Base-by-base conservation (phyloP, 2,113 vertebrate species). In the Panthera tigris region DNA sequence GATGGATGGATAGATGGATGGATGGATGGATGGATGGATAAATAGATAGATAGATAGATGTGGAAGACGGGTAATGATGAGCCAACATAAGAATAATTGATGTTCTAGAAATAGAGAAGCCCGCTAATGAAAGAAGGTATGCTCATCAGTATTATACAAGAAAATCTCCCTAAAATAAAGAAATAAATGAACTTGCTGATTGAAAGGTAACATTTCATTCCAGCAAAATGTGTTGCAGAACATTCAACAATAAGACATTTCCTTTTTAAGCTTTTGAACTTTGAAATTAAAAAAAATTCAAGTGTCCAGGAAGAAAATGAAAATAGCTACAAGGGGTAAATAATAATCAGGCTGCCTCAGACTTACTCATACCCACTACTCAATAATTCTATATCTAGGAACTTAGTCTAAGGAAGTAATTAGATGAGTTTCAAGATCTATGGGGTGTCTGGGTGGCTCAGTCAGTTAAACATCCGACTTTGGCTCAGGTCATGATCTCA, bases 361-460 rank as follows among this genome's bases (percentile, higher is more conserved):
- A 65, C 61, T 88, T 95, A 87, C 4, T 63, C 68, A 87, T 78
- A 65, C 18, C 21, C 11, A 27, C 52, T 90, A 74, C 66, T 29
- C 41, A 48, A 36, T 13, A 82, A n/a, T 78, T 93, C 57, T 90
- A 52, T 45, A 31, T 50, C 55, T 71, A 79, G 69, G 15, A 84
- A 88, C 55, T 61, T 74, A 88, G 73, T 66, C 45, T 84, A 81
- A 89, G 41, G 50, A 96, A 95, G 41, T 80, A 94, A 74, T 89
- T 48, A 85, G 31, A 41, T 68, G 45, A 41, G 11, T 73, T 80
- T 63, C 21, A 78, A 84, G 36, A 85, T 89, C 89, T 96, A 74
- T 61, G 21, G 57, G 57, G 57, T 61, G 21, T 7, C 57, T 61
- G 57, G 57, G 55, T 57, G 55, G 57, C 57, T 61, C 21, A 61